Evolutionary conservation across 2,888 invertebrate genomes (phyloP), one percentile per base, ranked within the genome.

Genomic region (Chesias legatella): DNA sequence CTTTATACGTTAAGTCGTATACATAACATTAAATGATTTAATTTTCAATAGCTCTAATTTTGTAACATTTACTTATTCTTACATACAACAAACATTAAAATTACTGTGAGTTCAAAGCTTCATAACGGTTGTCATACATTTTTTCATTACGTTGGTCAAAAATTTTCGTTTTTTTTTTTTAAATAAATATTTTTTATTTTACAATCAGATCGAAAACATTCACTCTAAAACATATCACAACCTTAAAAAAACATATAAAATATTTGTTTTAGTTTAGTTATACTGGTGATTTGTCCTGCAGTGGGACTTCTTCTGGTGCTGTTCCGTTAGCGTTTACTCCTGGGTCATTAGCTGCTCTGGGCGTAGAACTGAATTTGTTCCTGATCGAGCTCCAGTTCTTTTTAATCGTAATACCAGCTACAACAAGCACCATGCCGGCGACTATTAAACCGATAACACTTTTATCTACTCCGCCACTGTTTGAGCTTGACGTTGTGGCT

Each of bases 351-450:
- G 76, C 72, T 26, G 74, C 60, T 51, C 80, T 72, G 7, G 81
- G 77, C 6, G 76, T 63, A 6, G 84, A 82, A 51, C 74, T 74
- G 48, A 84, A 86, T 36, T 72, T 61, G 39, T 79, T 83, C 50
- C 58, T 81, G 24, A 89, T 84, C n/a, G 84, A 83, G 56, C 83
- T 89, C 81, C 90, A 89, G 63, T 89, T 90, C 69, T 90, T 90
- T 62, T 90, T 90, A 6, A 89, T 77, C 7, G 86, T 82, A 34
- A 91, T 88, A 8, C 85, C 89, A 7, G 88, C 88, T 1, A 88
- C 79, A 1, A 90, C 82, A 3, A 90, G 68, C 2, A 90, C 74
- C 72, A 90, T 84, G 1, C 89, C 90, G 3, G 85, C 89, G 9
- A 89, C 84, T 20, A 91, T 79, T 10, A 91, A 72, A 23, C 86